Conservation (phyloP, 2,888 invertebrate genomes). For the Cancer borealis region DNA sequence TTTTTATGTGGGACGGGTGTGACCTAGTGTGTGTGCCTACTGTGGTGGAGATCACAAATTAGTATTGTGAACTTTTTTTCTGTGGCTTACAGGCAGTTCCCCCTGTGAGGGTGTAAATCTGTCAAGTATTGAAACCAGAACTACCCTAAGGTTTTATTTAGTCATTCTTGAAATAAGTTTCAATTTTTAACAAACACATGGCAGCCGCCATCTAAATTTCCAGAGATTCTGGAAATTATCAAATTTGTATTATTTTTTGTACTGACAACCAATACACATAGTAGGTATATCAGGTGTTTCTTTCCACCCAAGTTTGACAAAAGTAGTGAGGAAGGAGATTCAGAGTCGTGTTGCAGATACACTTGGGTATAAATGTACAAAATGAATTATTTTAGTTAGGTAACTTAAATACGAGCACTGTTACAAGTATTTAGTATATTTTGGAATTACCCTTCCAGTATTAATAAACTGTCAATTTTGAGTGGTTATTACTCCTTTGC, state of each 20-base stretch:
- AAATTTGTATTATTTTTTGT: conserved; percentile 73
- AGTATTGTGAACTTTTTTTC: conserved; percentile 54
- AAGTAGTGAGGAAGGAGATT: background rate
- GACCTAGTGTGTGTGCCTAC: conserved; percentile 63
- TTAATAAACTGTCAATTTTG: conserved; percentile 38
- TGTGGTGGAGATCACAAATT: conserved; percentile 61
- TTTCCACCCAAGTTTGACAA: conserved; percentile 37
- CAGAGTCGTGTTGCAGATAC: background rate
- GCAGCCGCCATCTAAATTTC: conserved; percentile 59
- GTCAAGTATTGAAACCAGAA: conserved; percentile 51
- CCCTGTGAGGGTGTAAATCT: conserved; percentile 22
- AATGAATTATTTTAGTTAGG: conserved; percentile 1
- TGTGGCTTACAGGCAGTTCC: conserved; percentile 58
- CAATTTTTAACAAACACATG: conserved; percentile 56
- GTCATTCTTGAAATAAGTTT: conserved; percentile 40
- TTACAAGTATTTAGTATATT: conserved; percentile 50
- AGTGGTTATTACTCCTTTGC: background rate
- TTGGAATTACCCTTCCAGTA: conserved; percentile 32
- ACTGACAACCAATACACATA: conserved; percentile 68
- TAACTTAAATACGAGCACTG: conserved; percentile 37
- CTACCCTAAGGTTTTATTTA: conserved; percentile 43
- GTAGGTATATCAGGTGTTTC: conserved; percentile 61
- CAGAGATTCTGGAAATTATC: conserved; percentile 64
- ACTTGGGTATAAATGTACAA: conserved; percentile 1
- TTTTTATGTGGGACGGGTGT: conserved; percentile 56